Base-by-base conservation (phyloP, 2,888 invertebrate genomes). In the Dorcus hopei region DNA sequence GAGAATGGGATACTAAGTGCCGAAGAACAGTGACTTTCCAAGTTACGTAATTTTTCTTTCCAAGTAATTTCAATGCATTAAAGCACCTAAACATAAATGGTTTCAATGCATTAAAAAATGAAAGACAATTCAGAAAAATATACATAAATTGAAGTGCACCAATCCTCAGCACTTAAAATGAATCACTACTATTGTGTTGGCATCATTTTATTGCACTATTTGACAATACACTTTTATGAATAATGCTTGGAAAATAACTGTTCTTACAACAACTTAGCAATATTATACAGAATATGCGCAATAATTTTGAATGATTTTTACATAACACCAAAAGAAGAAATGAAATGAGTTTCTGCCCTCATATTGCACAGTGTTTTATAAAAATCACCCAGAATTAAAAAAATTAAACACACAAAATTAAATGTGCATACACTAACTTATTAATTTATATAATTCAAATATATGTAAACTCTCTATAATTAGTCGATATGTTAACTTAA, bases 1-100 rank as follows among this genome's bases (percentile, higher is more conserved):
- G 26, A 33, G 26, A 49, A 49, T 26, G 38, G 38, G 38, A 58
- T 52, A 61, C 45, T 49, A 69, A 76, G 88, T 89, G 88, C 89
- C 88, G 88, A 89, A 89, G 88, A 89, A 89, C 88, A 88, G 89
- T 88, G 88, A 89, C 88, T 86, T 78, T 83, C 83, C 82, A 83
- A 83, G 82, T 80, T 77, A 77, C 74, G 77, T 76, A 76, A 77
- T 76, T 77, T 77, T 77, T 76, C 72, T 73, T 70, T 64, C 69
- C 66, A 67, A 68, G 70, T 66, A 70, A 70, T 72, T 74, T 72
- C 62, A 73, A 73, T 74, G 70, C 71, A 74, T 72, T 67, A 69
- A 72, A 73, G 33, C 38, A 50, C 47, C 11, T 48, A 23, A 53
- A 52, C 39, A 54, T 45, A 41, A 56, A 61, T 49, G 61, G 68